Percentiles rank a stretch among this genome's conserved stretches.
Conservation (phyloP, 2,113 vertebrate genomes). For the Meriones unguiculatus region DNA sequence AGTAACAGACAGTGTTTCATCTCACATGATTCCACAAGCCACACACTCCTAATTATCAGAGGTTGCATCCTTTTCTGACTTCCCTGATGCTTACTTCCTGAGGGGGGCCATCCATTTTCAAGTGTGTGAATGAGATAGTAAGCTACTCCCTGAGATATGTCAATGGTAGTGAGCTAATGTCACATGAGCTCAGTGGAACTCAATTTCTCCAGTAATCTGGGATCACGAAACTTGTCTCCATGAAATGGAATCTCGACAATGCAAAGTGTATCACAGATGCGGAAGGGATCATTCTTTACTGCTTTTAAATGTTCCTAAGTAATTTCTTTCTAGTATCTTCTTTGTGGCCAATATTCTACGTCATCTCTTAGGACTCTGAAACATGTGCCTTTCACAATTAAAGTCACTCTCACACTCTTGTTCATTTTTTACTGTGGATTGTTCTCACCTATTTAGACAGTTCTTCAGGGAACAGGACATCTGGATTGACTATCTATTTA, state of each 20-base stretch:
- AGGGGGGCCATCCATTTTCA: not conserved
- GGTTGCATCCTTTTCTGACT: too few species aligned
- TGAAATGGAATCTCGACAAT: not conserved
- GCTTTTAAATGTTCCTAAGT: not conserved
- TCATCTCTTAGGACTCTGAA: conserved; percentile 47
- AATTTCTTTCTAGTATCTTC: not conserved
- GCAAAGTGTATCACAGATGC: not conserved
- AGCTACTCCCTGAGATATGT: not conserved
- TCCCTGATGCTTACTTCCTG: fast-evolving
- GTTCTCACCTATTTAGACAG: not conserved
- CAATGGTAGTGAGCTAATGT: not conserved
- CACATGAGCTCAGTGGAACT: not conserved
- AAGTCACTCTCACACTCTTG: not conserved
- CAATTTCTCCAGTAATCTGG: not conserved
- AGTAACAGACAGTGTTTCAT: not conserved
- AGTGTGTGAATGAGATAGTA: fast-evolving
- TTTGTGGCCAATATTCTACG: not conserved
- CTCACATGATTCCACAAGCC: not conserved
- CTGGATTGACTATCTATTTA: not conserved
- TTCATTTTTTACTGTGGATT: not conserved
- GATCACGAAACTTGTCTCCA: not conserved
- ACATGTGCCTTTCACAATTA: not conserved
- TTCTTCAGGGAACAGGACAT: not conserved
- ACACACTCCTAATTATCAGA: fast-evolving
- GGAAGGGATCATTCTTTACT: not conserved